These are phyloP conservation scores for Anniella stebbinsi DNA, from an alignment of 2,797 vertebrate genomes.

Conservation along the genomic window DNA sequence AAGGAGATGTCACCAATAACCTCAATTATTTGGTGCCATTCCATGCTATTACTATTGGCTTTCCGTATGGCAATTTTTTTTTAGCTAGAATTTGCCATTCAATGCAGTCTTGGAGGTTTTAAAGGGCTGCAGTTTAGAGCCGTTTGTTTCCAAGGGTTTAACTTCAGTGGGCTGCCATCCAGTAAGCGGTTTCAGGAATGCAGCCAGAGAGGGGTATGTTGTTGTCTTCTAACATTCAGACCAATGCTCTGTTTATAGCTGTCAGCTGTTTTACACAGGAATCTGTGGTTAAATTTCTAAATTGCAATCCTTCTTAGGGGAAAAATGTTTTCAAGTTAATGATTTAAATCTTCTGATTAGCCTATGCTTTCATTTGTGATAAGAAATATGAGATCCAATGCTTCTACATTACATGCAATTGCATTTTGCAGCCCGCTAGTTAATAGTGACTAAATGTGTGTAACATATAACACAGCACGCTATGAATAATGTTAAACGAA, in stretches of 20 bases:
- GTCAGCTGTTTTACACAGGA: slow-evolving; percentile 26
- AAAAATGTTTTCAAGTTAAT: slow-evolving; percentile 14
- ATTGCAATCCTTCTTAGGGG: not conserved
- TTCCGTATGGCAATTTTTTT: not conserved
- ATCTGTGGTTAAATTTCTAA: not conserved
- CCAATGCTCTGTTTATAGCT: slow-evolving; percentile 2
- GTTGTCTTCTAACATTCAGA: not conserved
- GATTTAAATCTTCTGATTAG: not conserved
- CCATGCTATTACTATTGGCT: not conserved
- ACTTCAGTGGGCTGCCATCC: not conserved
- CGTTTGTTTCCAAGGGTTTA: not conserved
- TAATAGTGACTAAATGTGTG: not conserved
- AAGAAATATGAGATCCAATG: not conserved
- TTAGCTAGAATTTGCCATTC: not conserved
- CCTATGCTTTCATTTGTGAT: not conserved
- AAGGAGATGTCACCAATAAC: not conserved
- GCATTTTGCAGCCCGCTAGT: not conserved
- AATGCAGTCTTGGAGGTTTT: not conserved
- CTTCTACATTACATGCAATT: not conserved
- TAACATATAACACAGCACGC: not conserved
- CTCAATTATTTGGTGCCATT: not conserved
- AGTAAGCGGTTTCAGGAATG: not conserved
- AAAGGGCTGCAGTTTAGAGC: not conserved
- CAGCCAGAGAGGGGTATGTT: not conserved
- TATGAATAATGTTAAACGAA: slow-evolving; percentile 27